Base-by-base conservation (phyloP, 2,113 vertebrate genomes). In the Tragelaphus imberbis region DNA sequence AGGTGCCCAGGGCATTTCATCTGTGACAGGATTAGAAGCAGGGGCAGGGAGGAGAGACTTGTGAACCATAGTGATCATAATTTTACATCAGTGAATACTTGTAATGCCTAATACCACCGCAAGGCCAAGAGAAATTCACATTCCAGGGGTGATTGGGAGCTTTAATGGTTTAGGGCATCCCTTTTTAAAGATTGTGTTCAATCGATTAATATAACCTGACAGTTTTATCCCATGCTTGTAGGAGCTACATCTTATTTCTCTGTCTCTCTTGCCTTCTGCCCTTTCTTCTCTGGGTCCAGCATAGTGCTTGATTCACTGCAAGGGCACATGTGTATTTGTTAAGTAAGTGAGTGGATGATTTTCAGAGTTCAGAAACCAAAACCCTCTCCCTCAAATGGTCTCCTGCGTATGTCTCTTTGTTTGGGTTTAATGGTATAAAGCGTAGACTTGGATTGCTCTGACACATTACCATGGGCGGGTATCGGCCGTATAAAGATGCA, bases 1-100 rank as follows among this genome's bases (percentile, higher is more conserved):
- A 19, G 68, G 28, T 55, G 2, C 5, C 3, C 25, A 47, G 40
- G 25, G 4, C 7, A 3, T 19, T 53, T 27, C 3, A 10, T 36
- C 59, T 8, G 11, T 75, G 21, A 44, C 0, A 2, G 49, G 13
- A 2, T 6, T 21, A 49, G 16, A 61, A 49, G n/a, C 15, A 7
- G 14, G 21, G 19, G 2, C 1, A 1, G 8, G 7, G 36, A 58
- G 25, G 0, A 85, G 33, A 33, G 80, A 53, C 25, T 5, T 5
- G 4, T 75, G 28, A 63, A 40, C 53, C 16, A 68, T 0, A 21
- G 15, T 2, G 33, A 28, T 2, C 3, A 4, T 56, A 21, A 56
- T 56, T 84, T 56, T 56, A 27, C 7, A 84, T 5, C 51, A n/a
- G 14, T 14, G 40, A 36, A 4, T 27, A 13, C 19, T 40, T 17